Evolutionary conservation across 2,113 vertebrate genomes (phyloP), one percentile per base, ranked within the genome.

Genomic region (Ciconia boyciana): DNA sequence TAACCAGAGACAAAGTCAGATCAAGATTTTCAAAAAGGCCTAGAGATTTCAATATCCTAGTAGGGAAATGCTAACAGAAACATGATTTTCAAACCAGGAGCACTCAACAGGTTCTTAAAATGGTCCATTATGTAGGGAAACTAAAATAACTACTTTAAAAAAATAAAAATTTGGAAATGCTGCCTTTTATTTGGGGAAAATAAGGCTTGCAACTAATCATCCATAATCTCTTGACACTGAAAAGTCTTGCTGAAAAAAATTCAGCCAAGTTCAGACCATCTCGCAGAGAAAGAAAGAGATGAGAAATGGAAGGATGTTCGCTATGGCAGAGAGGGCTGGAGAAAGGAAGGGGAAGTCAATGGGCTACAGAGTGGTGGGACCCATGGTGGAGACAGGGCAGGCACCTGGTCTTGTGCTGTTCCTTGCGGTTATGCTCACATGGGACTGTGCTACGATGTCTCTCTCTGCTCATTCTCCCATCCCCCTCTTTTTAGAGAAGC

Each of bases 1-100:
- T 93, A 96, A 86, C 21, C n/a, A 84, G 57, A 90, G 61, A 61
- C 49, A 88, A 96, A 90, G 64, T 76, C 86, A 84, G 81, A 77
- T 28, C 68, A 93, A 80, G 83, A 92, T 74, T 90, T 94, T 90
- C 26, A 87, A 86, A 96, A 87, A 61, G 22, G 16, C 46, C 49
- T 86, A 44, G 26, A 88, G 66, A 66, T 87, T 90, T 87, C 46
- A 74, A 20, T 16, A 61, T 18, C 2, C 25, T 71, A 57, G 28
- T 10, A 76, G 36, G 41, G 29, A 90, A 87, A 92, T 39, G 4
- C 32, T 60, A 90, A 84, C 6, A 83, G 77, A 95, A 77, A 62
- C 25, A 22, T 24, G 10, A 88, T 88, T 94, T 94, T 82, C 77
- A 71, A 61, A 65, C 16, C 44, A 52, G 19, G 14, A 91, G 6